Base-by-base conservation (phyloP, 30 jellyfish, hydroid and myxozoan species). In the Nemopilema nomurai region DNA sequence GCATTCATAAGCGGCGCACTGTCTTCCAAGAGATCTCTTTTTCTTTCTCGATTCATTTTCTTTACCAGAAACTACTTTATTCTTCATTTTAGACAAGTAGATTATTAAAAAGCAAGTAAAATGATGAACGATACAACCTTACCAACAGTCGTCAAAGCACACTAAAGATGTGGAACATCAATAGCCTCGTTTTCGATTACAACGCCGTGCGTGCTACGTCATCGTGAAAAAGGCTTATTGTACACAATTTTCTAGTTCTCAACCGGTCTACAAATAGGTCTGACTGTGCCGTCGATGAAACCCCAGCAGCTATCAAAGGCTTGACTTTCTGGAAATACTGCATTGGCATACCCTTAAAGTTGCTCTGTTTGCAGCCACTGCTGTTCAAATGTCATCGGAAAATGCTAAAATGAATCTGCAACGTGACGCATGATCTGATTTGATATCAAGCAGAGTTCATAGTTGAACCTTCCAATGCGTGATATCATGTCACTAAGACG, bases 251-350 rank as follows among this genome's bases (percentile, higher is more conserved):
- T 65, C 53, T 87, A 88, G 52, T 69, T 28, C 24, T 77, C 72
- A 28, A 51, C 96, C 24, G 91, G 96, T 25, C 96, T 21, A 67
- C 91, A 79, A 53, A 77, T 87, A 20, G 91, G 91, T 41, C 96
- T 51, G 67, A 87, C 92, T 31, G 87, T 87, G 66, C 91, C 91
- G 62, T 87, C 96, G 28, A 87, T 71, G 71, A 87, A 87, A 80
- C 91, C 91, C 79, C 87, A 85, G 63, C 94, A 85, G 62, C 62
- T 85, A n/a, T 62, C 57, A 18, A 28, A 25, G 29, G 90, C 41
- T 4, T 64, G 19, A 13, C 86, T 65, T 41, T 28, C 28, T 41
- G 18, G 49, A 67, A 24, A 49, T 24, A n/a, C 49, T 21, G 74
- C 85, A 75, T 49, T 20, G 24, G 74, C 74, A 75, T 75, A 52